These are phyloP conservation scores for Donacobius atricapilla DNA, from an alignment of 2,113 vertebrate genomes.

Conservation along the genomic window DNA sequence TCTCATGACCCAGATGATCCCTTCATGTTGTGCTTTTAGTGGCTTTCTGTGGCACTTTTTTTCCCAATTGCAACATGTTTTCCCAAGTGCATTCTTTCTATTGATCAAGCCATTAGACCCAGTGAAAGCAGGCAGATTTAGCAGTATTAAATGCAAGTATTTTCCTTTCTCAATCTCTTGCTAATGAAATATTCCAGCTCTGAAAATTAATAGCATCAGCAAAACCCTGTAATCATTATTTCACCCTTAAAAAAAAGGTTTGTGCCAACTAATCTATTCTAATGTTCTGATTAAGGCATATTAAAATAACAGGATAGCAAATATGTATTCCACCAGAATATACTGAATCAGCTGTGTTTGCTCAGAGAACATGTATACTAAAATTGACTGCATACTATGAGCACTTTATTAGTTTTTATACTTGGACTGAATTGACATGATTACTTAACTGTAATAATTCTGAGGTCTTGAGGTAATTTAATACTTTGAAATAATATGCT, in stretches of 20 bases:
- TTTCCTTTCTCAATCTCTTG: neutral
- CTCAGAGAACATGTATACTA: conserved; percentile 9
- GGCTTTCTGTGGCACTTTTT: neutral
- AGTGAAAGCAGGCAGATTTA: conserved; percentile 11
- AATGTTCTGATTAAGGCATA: conserved; percentile 29
- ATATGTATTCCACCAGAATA: conserved; percentile 8
- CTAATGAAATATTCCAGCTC: conserved; percentile 20
- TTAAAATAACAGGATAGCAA: conserved; percentile 39
- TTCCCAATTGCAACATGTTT: neutral
- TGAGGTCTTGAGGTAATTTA: conserved; percentile 33
- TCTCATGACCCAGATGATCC: neutral
- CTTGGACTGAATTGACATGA: conserved; percentile 39
- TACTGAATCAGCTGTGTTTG: conserved; percentile 34
- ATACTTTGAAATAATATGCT: conserved; percentile 26
- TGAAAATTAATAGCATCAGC: conserved; percentile 38
- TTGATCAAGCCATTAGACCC: neutral
- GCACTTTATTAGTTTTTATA: conserved; percentile 47
- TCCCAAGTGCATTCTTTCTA: neutral
- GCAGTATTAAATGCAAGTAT: conserved; percentile 22
- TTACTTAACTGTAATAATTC: conserved; percentile 48
- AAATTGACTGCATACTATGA: conserved; percentile 20
- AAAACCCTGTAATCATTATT: conserved; percentile 30
- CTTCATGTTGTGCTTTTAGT: neutral
- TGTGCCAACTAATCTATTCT: conserved; percentile 30
- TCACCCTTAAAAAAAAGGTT: neutral